Evolutionary conservation across 1,140 invertebrate genomes (phyloP).

Genomic region (Antheraea pernyi): DNA sequence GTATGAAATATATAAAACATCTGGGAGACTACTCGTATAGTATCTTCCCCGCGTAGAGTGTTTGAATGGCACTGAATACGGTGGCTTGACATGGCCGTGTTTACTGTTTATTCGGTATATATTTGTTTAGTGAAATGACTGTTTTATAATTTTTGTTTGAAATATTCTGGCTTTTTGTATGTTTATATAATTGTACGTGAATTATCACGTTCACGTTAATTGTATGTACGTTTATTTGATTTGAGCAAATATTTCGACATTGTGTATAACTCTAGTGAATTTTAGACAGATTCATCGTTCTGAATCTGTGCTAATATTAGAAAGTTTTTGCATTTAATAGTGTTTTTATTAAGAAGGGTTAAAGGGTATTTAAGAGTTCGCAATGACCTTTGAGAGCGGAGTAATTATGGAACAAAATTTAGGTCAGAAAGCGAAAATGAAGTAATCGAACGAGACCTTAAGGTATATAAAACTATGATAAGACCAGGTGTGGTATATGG

Average conservation of each 20-base stretch:
- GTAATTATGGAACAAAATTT: too few relatives aligned
- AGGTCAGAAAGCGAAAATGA: too few relatives aligned
- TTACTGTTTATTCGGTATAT: constrained; percentile 1
- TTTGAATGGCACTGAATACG: not conserved
- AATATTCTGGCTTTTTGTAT: not conserved
- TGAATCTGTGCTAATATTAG: not conserved
- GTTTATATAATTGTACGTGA: not conserved
- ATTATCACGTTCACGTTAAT: not conserved
- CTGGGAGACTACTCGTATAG: not conserved
- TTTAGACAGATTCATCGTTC: not conserved
- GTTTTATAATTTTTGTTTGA: not conserved
- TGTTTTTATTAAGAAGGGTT: too few relatives aligned
- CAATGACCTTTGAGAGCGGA: too few relatives aligned
- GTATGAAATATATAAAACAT: not conserved
- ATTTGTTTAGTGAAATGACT: constrained; percentile 1
- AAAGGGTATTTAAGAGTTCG: too few relatives aligned
- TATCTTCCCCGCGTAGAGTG: not conserved
- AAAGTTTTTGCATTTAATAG: too few relatives aligned
- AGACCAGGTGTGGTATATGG: too few relatives aligned
- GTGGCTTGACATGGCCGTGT: not conserved
- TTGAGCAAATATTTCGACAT: not conserved
- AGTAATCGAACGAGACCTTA: too few relatives aligned
- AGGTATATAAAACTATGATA: too few relatives aligned
- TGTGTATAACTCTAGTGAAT: not conserved
- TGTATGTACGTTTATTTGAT: not conserved